Base-by-base conservation (phyloP, 2,888 invertebrate species). In the Pheosia tremula region DNA sequence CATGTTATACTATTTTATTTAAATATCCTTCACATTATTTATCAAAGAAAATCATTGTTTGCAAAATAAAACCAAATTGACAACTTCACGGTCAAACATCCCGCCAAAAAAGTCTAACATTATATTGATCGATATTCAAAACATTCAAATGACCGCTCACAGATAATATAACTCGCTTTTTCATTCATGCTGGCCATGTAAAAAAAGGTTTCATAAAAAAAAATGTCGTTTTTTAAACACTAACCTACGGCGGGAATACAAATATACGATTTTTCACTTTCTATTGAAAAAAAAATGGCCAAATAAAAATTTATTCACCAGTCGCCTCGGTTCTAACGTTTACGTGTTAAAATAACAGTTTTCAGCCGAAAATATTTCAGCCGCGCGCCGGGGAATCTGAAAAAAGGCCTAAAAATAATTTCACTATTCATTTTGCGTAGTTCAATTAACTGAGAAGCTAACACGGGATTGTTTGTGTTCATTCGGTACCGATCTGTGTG, bases 221-320 rank as follows among this genome's bases (percentile, higher is more conserved):
- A 38, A 38, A 38, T 36, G 5, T 38, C 38, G 11, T 54, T 53
- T 0, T 55, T 41, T 56, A 45, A 43, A 43, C 56, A 43, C 45
- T 39, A 58, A 10, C 50, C 3, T 45, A 63, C n/a, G 59, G 57
- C 65, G 68, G 67, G 41, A 71, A 71, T 73, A 67, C 69, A 69
- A 71, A 73, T 64, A 64, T 64, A 64, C 54, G 58, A 13, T 47
- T 68, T 81, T 78, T 80, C 80, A 74, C 79, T 82, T 79, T 82
- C 75, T 65, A 65, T 61, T 66, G 52, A 69, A 75, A 77, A 69
- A 24, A 74, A 70, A 65, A 69, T 63, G 68, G 65, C 61, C 68
- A 69, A 77, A 80, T 73, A 78, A 80, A 77, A 71, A 59, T 61
- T 66, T 71, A 61, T 61, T 68, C 74, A 68, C 71, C 72, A 61